phyloP scores from a whole-genome alignment of 1,140 invertebrate species.

The Platyura marginata region DNA sequence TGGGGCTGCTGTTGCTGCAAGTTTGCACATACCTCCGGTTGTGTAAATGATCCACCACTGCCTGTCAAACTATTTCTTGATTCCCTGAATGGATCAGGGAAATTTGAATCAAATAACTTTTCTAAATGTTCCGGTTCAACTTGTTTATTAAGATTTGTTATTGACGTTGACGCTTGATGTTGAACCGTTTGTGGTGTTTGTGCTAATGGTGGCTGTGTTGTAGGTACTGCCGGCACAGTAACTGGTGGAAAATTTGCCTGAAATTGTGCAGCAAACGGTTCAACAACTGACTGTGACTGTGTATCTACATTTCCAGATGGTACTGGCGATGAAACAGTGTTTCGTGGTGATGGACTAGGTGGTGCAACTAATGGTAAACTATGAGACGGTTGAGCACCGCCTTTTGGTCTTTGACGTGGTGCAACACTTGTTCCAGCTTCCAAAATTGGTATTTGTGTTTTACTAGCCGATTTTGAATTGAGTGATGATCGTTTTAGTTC shows the following conservation, averaged over 20 bases:
- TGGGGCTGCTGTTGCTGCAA: too few species aligned
- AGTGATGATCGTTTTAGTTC: slow-evolving; percentile 39
- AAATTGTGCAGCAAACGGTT: slow-evolving; percentile 13
- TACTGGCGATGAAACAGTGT: slow-evolving; percentile 20
- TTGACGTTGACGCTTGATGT: slow-evolving; percentile 10
- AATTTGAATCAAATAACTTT: slow-evolving; percentile 29
- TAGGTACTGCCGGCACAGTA: slow-evolving; percentile 9
- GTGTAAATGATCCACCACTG: slow-evolving; percentile 3
- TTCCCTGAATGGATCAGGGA: slow-evolving; percentile 41
- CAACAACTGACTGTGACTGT: slow-evolving; percentile 18
- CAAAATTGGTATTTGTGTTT: slow-evolving; percentile 29
- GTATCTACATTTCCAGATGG: slow-evolving; percentile 18
- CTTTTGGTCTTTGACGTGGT: slow-evolving; percentile 68
- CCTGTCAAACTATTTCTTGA: slow-evolving; percentile 12
- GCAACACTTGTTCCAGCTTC: slow-evolving; percentile 58
- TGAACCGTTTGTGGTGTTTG: slow-evolving; percentile 9
- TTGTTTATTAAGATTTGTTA: slow-evolving; percentile 3
- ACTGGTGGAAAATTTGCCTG: slow-evolving; percentile 21
- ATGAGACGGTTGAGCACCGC: slow-evolving; percentile 25
- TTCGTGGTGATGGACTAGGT: slow-evolving; percentile 26
- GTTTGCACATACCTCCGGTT: neutral
- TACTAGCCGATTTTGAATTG: slow-evolving; percentile 23
- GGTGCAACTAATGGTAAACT: slow-evolving; percentile 27
- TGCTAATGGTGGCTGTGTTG: slow-evolving; percentile 18
- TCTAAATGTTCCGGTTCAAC: slow-evolving; percentile 10